phyloP scores from a whole-genome alignment of 2,888 invertebrate species.

The Tiliacea citrago region DNA sequence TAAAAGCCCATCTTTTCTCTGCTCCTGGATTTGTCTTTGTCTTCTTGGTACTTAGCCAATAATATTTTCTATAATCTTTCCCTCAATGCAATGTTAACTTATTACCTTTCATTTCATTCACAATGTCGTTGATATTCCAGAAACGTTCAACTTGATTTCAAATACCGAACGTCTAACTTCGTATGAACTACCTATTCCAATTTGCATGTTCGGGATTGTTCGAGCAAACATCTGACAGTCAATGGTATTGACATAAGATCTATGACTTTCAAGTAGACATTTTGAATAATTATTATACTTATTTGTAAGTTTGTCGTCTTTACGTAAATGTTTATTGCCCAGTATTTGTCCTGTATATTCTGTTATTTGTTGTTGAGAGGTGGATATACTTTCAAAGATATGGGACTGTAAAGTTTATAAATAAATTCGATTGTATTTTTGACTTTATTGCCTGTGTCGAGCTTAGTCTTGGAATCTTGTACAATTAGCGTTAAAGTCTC shows the following conservation, averaged over 20 bases:
- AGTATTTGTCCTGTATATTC: conserved; percentile 5
- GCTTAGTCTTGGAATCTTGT: neutral
- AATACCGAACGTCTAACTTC: conserved; percentile 58
- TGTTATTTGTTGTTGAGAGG: conserved; percentile 8
- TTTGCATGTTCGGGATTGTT: conserved; percentile 71
- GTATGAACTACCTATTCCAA: conserved; percentile 80
- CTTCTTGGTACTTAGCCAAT: neutral
- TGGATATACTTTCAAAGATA: neutral
- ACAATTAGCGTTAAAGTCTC: neutral
- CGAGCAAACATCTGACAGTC: conserved; percentile 49
- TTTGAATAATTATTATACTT: conserved; percentile 33
- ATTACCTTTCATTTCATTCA: conserved; percentile 20
- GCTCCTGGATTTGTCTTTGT: neutral
- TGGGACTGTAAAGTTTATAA: neutral
- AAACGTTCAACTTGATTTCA: conserved; percentile 57
- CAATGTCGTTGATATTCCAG: conserved; percentile 38
- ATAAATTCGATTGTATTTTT: conserved; percentile 5
- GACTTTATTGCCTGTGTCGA: neutral
- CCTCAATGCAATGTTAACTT: neutral
- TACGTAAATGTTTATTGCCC: neutral
- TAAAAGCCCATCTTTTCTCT: neutral
- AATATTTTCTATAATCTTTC: neutral
- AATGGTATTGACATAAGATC: conserved; percentile 37
- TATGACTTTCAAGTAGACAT: conserved; percentile 23
- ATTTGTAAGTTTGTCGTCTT: conserved; percentile 15